Conservation (phyloP, 2,888 invertebrate genomes). For the Teleiodes luculella region DNA sequence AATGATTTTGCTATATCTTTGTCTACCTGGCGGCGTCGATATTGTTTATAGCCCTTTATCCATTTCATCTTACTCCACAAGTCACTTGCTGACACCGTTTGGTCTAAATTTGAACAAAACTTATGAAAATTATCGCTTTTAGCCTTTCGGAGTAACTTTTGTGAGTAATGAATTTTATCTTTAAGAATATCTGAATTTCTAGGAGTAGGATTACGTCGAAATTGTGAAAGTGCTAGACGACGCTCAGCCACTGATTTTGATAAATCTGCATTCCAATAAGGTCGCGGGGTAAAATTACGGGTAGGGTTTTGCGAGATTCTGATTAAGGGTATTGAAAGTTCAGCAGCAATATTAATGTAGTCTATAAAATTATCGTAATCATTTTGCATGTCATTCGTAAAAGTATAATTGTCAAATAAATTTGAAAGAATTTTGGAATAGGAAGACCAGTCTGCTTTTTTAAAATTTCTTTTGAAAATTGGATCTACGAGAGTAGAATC, state of each 20-base stretch:
- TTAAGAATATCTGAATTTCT: conserved; percentile 20
- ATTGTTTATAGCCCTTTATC: conserved; percentile 15
- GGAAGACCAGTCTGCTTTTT: background rate
- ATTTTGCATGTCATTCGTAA: background rate
- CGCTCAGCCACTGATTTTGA: conserved; percentile 27
- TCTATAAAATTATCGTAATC: background rate
- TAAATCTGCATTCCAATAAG: conserved; percentile 24
- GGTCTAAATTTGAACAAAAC: conserved; percentile 15
- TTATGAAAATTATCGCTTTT: conserved; percentile 12
- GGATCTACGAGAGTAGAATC: too few species aligned
- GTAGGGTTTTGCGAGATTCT: conserved; percentile 11
- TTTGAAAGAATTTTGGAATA: background rate
- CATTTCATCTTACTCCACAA: conserved; percentile 14
- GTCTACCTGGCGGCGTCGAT: background rate
- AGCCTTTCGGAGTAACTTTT: conserved; percentile 19
- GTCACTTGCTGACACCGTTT: background rate
- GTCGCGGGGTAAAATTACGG: conserved; percentile 26
- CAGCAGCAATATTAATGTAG: conserved; percentile 16
- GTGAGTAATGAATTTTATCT: conserved; percentile 12
- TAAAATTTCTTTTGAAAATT: background rate
- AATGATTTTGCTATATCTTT: background rate
- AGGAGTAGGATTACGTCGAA: conserved; percentile 27
- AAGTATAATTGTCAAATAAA: background rate
- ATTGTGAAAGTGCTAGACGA: conserved; percentile 21
- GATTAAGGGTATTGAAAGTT: conserved; percentile 16